Base-by-base conservation (phyloP, 2,888 invertebrate species). In the Eupithecia inturbata region DNA sequence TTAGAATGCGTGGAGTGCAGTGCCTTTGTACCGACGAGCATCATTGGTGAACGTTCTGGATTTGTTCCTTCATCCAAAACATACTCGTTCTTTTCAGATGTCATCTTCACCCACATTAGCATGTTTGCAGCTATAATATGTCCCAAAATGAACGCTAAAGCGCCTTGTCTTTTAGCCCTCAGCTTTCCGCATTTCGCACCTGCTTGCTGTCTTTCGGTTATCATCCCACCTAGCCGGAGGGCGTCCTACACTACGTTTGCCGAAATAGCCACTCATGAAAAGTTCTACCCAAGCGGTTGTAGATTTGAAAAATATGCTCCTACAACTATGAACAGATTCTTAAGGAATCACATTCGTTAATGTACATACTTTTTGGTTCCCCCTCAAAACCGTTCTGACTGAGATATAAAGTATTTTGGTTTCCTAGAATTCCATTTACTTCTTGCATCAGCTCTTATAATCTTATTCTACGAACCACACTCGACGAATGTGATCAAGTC, bases 1-100 rank as follows among this genome's bases (percentile, higher is more conserved):
- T 93, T 89, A 92, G 91, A 92, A 92, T 92, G 89, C 89, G 86
- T 86, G 83, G 86, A 90, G 89, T 90, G 91, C 91, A 89, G 83
- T 83, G 85, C 86, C 88, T 91, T 91, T 91, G 91, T 91, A 78
- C 83, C 69, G 74, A 67, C 67, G 53, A 70, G 70, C 62, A 49
- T 75, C 70, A 71, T 74, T 62, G 68, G 73, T 72, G 77, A 76
- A 73, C 68, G 74, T 71, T 74, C 70, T 70, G 60, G 53, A 72
- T 71, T 66, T 71, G 66, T 26, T 36, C 39, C 7, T 16, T 62
- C 31, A 64, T 22, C 36, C 63, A 33, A 36, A 63, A 33, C 62
- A 9, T 33, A 63, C 33, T 64, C 22, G 10, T 62, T 36, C n/a
- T 36, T 64, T 64, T 33, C 36, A 36, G 22, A 31, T 57, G 57